Conservation (phyloP, 2,888 invertebrate species). For the Oscheius sp. region DNA sequence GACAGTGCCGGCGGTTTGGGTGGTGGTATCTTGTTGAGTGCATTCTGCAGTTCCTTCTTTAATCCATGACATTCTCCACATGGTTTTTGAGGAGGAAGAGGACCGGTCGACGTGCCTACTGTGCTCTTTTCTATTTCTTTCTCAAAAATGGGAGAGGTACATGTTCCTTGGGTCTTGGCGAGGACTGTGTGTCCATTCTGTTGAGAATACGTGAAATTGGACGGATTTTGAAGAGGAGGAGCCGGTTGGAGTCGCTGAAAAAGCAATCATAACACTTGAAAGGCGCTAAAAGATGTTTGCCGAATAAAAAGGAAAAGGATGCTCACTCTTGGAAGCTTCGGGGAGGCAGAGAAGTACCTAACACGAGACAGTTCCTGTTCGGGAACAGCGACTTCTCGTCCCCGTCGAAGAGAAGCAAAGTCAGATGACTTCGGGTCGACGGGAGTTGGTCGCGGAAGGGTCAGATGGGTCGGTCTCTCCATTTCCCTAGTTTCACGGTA, state of each 20-base stretch:
- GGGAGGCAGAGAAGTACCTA: conserved; percentile 50
- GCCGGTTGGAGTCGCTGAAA: conserved; percentile 39
- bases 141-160: conserved; percentile 35
- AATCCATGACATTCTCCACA: conserved; percentile 52
- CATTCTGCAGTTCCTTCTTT: conserved; percentile 37
- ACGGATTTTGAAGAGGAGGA: conserved; percentile 36
- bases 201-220: conserved; percentile 50
- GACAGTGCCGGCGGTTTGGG: conserved; percentile 30
- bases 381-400: conserved; percentile 43
- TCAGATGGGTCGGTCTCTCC: neutral
- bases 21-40: conserved; percentile 34
- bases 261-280: conserved; percentile 3
- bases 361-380: conserved; percentile 34
- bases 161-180: conserved; percentile 41
- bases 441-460: neutral
- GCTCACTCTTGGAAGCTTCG: conserved; percentile 45
- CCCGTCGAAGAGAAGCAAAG: conserved; percentile 51
- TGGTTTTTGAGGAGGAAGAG: conserved; percentile 55
- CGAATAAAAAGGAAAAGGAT: neutral
- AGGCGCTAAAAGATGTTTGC: neutral
- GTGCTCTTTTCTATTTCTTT: conserved; percentile 9
- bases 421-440: conserved; percentile 17
- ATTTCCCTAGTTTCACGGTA: conserved; percentile 1
- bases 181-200: conserved; percentile 44
- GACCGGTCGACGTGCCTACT: conserved; percentile 49